Conservation (phyloP, 2,113 vertebrate genomes). For the Ascaphus truei region DNA sequence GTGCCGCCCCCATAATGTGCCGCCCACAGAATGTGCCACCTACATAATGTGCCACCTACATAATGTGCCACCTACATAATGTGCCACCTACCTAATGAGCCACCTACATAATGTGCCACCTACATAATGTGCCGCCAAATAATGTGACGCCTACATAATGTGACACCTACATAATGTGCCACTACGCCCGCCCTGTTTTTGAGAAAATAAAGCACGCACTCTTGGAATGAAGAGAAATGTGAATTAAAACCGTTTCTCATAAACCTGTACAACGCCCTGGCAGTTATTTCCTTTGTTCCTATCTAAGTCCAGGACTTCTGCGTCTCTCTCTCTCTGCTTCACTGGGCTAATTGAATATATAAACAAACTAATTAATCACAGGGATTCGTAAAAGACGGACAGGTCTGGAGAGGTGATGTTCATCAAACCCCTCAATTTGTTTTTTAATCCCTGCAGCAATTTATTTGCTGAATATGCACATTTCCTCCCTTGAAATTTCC, state of each 20-base stretch:
- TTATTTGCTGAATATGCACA: slow-evolving; percentile 86
- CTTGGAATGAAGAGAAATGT: slow-evolving; percentile 41
- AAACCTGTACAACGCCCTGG: slow-evolving; percentile 48
- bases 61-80: too few relatives aligned
- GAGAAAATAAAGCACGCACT: slow-evolving; percentile 46
- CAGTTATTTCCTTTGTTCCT: slow-evolving; percentile 60
- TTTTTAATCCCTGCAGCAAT: slow-evolving; percentile 83
- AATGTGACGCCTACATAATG: too few relatives aligned
- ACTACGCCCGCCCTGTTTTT: slow-evolving; percentile 41
- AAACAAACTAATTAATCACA: slow-evolving; percentile 98
- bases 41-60: too few relatives aligned
- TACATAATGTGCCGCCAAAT: too few relatives aligned
- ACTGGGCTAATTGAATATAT: slow-evolving; percentile 92
- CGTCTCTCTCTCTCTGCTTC: slow-evolving; percentile 73
- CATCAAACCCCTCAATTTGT: slow-evolving; percentile 87
- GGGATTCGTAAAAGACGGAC: slow-evolving; percentile 83
- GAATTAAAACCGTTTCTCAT: slow-evolving; percentile 47
- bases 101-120: too few relatives aligned
- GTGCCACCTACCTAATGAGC: too few relatives aligned
- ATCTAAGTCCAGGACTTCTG: slow-evolving; percentile 54
- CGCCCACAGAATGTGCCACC: too few relatives aligned
- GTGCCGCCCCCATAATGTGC: too few relatives aligned
- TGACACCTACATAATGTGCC: slow-evolving; percentile 46
- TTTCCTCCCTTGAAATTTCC: slow-evolving; percentile 78
- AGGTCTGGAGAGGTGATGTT: slow-evolving; percentile 93